These are phyloP conservation scores for Mercenaria mercenaria DNA, from an alignment of 1,140 invertebrate species.

Conservation along the genomic window DNA sequence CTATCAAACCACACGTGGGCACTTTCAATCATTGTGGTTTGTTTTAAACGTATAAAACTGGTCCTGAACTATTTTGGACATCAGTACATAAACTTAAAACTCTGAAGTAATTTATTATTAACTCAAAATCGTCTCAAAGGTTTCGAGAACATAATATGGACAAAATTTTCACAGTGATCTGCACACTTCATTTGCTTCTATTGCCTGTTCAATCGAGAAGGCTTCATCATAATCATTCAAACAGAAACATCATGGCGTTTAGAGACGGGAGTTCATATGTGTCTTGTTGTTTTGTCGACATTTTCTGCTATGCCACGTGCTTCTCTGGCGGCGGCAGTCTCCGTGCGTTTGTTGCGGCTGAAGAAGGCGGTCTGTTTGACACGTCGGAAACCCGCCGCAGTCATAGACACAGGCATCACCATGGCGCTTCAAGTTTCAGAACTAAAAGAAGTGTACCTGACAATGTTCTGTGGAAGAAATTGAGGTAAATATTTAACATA, in stretches of 20 bases:
- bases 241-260: neutral
- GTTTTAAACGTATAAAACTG: neutral
- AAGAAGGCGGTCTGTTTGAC: neutral
- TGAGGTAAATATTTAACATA: neutral
- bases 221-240: neutral
- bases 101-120: neutral
- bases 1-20: neutral
- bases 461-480: slow-evolving; percentile 31
- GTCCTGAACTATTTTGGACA: neutral
- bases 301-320: slow-evolving; percentile 19
- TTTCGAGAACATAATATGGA: slow-evolving; percentile 12
- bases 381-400: neutral
- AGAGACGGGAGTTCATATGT: neutral
- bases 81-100: neutral
- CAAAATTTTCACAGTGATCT: neutral
- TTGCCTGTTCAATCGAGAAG: neutral
- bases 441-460: neutral
- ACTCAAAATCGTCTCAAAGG: neutral
- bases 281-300: slow-evolving; percentile 21
- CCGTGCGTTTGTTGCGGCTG: neutral
- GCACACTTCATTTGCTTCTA: neutral
- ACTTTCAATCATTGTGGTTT: neutral
- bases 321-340: neutral
- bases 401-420: neutral
- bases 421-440: neutral